Percentiles rank a stretch among this genome's conserved stretches.
These are phyloP conservation scores for Myopa testacea DNA, from an alignment of 2,888 invertebrate species.

Conservation along the genomic window DNA sequence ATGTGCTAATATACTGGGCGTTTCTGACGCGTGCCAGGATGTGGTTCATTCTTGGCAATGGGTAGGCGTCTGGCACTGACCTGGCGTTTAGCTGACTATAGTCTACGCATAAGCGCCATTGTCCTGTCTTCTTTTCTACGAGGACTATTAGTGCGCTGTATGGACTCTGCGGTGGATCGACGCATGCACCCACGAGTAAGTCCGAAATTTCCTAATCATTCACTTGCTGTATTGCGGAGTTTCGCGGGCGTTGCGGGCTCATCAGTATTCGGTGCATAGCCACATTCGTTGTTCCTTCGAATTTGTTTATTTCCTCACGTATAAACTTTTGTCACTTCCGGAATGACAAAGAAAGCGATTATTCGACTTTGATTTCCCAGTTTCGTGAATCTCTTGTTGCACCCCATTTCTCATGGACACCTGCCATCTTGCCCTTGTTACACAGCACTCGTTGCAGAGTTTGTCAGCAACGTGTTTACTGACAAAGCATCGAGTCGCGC, in stretches of 20 bases:
- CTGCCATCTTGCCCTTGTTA: too few species aligned
- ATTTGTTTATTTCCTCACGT: background rate
- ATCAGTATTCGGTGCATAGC: background rate
- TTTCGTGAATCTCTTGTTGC: too few species aligned
- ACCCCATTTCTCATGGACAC: too few species aligned
- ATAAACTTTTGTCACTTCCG: background rate
- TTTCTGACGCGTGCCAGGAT: background rate
- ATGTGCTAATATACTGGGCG: too few species aligned
- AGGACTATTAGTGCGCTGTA: constrained; percentile 9
- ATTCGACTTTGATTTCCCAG: too few species aligned
- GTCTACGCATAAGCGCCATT: constrained; percentile 3
- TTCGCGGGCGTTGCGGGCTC: background rate
- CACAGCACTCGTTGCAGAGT: too few species aligned
- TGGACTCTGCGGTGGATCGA: background rate
- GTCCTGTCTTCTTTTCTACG: constrained; percentile 4
- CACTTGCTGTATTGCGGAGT: background rate
- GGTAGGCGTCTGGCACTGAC: background rate
- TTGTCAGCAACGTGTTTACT: too few species aligned
- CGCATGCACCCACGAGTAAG: background rate
- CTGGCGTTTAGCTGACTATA: background rate
- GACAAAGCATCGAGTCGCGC: too few species aligned
- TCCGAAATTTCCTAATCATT: background rate
- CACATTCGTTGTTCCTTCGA: background rate
- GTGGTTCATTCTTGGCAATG: background rate
- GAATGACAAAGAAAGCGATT: too few species aligned